Percentiles rank a stretch among this genome's conserved stretches.
phyloP scores from a whole-genome alignment of 1,140 invertebrate genomes.

The Stenopsyche tienmushanensis region DNA sequence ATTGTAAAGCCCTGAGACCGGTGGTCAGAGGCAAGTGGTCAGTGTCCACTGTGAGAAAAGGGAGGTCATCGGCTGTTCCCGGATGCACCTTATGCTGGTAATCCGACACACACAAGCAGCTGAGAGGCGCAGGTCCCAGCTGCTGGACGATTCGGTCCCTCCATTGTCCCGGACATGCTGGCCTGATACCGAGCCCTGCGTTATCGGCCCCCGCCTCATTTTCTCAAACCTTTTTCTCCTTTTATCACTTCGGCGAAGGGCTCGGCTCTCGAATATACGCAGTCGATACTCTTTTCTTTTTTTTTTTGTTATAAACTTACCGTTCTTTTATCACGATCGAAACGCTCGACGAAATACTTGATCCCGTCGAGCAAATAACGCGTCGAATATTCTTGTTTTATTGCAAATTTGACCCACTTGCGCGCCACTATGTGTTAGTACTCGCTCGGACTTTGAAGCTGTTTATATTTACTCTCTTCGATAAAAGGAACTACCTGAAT shows the following conservation, averaged over 20 bases:
- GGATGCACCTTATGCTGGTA: constrained; percentile 13
- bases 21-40: too few species aligned
- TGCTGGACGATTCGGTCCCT: not conserved
- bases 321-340: too few species aligned
- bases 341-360: too few species aligned
- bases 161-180: constrained; percentile 7
- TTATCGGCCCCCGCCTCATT: constrained; percentile 38
- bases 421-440: too few species aligned
- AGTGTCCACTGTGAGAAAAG: constrained; percentile 16
- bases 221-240: not conserved
- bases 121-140: not conserved
- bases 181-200: constrained; percentile 27
- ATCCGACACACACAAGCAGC: constrained; percentile 4
- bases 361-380: too few species aligned
- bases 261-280: not conserved
- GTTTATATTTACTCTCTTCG: too few species aligned
- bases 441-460: too few species aligned
- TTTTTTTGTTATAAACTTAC: too few species aligned
- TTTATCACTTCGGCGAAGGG: not conserved
- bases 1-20: too few species aligned
- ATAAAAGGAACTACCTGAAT: too few species aligned
- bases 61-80: constrained; percentile 25
- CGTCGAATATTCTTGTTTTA: not conserved
- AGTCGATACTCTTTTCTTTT: not conserved
- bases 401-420: not conserved